A percentile compares a stretch with the other conserved stretches of the same genome.
Conservation (phyloP, 2,797 vertebrate genomes). For the Caiman crocodilus region DNA sequence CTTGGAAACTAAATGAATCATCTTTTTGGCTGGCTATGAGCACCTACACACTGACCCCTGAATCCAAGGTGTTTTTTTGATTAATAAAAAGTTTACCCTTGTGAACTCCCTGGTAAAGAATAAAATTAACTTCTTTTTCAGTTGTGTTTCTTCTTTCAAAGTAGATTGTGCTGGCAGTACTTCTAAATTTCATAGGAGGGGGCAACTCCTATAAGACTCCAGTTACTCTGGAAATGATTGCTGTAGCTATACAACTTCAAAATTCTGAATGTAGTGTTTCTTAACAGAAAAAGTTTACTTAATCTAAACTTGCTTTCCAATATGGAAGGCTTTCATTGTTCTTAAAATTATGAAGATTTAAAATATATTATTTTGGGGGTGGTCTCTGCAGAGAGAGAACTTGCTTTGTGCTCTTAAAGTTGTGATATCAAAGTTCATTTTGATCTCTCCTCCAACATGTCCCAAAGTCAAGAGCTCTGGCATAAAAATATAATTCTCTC, state of each 20-base stretch:
- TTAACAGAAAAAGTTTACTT: background rate
- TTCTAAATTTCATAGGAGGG: background rate
- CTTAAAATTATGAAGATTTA: background rate
- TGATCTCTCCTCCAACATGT: background rate
- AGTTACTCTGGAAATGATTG: background rate
- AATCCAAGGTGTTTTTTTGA: background rate
- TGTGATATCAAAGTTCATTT: background rate
- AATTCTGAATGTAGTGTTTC: background rate
- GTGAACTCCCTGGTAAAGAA: background rate
- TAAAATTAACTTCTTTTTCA: constrained; percentile 7
- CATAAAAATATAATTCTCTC: background rate
- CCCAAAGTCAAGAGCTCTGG: background rate
- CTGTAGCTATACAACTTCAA: background rate
- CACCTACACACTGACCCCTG: background rate
- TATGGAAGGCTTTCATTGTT: background rate
- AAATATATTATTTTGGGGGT: background rate
- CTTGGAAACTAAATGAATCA: constrained; percentile 40
- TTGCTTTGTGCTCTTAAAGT: background rate
- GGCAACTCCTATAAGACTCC: background rate
- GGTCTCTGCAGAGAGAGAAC: background rate
- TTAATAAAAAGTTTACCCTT: background rate
- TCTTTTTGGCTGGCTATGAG: constrained; percentile 30
- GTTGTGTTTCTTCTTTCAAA: background rate
- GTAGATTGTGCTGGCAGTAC: background rate
- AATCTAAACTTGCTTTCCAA: fast-evolving